Percentiles rank a stretch among this genome's conserved stretches.
Evolutionary conservation across 2,113 vertebrate species (phyloP).

Genomic region (Lophotis ruficrista): DNA sequence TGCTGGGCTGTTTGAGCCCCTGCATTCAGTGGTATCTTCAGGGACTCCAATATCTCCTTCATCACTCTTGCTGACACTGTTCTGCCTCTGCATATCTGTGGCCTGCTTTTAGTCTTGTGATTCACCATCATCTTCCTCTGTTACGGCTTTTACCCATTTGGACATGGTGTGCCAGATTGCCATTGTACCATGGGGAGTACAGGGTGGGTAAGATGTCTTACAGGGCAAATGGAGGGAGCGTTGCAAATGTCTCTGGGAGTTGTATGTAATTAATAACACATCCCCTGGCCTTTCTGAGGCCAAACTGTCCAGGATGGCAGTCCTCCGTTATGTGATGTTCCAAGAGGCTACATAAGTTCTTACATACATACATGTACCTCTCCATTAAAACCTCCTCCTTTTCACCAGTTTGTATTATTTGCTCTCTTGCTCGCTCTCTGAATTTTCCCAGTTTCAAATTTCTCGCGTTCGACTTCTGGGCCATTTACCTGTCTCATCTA

Average conservation of each 20-base stretch:
- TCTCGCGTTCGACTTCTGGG: conserved; percentile 75
- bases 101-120: background rate
- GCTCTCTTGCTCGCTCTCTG: background rate
- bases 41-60: background rate
- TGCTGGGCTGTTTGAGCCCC: background rate
- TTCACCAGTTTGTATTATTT: conserved; percentile 13
- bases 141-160: background rate
- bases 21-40: background rate
- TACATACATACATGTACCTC: background rate
- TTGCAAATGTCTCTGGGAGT: background rate
- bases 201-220: background rate
- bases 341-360: background rate
- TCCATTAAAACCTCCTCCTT: background rate
- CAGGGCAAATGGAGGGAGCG: background rate
- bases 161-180: background rate
- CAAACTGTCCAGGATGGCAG: background rate
- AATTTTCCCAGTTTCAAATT: conserved; percentile 73
- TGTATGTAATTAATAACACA: background rate
- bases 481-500: conserved; percentile 84
- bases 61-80: background rate
- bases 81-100: background rate
- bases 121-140: background rate
- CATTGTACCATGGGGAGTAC: background rate
- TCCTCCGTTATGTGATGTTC: background rate
- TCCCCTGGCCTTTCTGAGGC: background rate